Base-by-base conservation (phyloP, 2,797 vertebrate genomes). In the Helostoma temminkii region DNA sequence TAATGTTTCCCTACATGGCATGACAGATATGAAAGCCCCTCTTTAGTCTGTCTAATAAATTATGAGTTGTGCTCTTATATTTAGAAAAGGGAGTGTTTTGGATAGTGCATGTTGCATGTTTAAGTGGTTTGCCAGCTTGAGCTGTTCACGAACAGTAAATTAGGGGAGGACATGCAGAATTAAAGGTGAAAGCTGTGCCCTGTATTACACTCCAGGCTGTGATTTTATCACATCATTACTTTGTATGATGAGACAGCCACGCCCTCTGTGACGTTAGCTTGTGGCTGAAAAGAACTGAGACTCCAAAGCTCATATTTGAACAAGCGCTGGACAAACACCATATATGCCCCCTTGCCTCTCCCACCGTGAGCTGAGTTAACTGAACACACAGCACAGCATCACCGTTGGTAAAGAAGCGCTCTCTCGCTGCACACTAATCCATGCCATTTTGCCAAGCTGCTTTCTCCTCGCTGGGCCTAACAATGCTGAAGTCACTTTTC, bases 281-380 rank as follows among this genome's bases (percentile, higher is more conserved):
- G n/a, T n/a, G n/a, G n/a, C n/a, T n/a, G n/a, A n/a, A n/a, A 46
- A 66, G 72, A 78, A 77, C 73, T 14, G 45, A 60, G 73, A 77
- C 82, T 91, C 88, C 89, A 90, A 90, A 92, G 91, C 88, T 91
- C 91, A 90, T 92, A 87, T 92, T 91, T 91, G 87, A 90, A 78
- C 78, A 90, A 90, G 86, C 52, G 5, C 69, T 83, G 78, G 84
- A 81, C 84, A 91, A 91, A 91, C 89, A 81, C 15, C n/a, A 72
- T 74, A 71, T 78, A 76, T 42, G 42, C 24, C 7, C 37, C 19
- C 30, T 22, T 18, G 0, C n/a, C 21, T 1, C 36, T 39, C 15
- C n/a, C 18, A 18, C 25, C 9, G 50, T n/a, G 63, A 58, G 8
- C 62, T n/a, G 65, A 80, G 64, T 83, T 69, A 76, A 80, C 73